phyloP scores from a whole-genome alignment of 2,888 invertebrate species.

The Ischnus inquisitorius region DNA sequence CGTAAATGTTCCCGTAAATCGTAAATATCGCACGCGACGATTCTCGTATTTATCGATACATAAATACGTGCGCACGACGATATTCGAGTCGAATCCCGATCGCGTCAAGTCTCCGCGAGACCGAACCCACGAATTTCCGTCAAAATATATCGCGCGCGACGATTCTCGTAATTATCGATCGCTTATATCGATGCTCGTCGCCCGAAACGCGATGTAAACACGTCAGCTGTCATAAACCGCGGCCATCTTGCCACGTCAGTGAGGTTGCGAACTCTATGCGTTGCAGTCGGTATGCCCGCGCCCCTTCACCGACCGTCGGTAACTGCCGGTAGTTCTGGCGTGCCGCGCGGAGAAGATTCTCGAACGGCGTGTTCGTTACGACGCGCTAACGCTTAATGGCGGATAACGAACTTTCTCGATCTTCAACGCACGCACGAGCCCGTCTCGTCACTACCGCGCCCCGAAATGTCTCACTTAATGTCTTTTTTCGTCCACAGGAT shows the following conservation, averaged over 20 bases:
- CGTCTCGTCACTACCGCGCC: conserved; percentile 27
- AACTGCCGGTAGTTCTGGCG: conserved; percentile 6
- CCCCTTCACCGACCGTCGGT: conserved; percentile 15
- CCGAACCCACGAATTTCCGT: not conserved
- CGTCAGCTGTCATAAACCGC: conserved; percentile 6
- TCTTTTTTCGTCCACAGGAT: conserved; percentile 31
- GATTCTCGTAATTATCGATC: conserved; percentile 22
- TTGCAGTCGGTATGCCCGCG: not conserved
- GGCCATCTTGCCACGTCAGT: conserved; percentile 29
- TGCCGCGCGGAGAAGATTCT: conserved; percentile 36
- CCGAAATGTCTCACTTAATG: conserved; percentile 27
- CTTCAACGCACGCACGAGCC: conserved; percentile 19
- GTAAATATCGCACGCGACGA: conserved; percentile 23
- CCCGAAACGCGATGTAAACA: not conserved
- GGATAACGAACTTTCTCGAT: conserved; percentile 37
- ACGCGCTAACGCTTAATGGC: conserved; percentile 34
- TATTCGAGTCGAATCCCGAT: not conserved
- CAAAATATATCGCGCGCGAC: conserved; percentile 18
- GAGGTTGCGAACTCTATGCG: not conserved
- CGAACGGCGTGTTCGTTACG: conserved; percentile 22
- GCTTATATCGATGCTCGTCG: conserved; percentile 4
- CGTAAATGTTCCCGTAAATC: not conserved
- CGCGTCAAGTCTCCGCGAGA: not conserved
- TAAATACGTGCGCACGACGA: not conserved
- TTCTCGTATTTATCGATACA: conserved; percentile 5